Evolutionary conservation across 2,797 vertebrate species (phyloP), one percentile per base, ranked within the genome.

Genomic region (Acanthiza pusilla): DNA sequence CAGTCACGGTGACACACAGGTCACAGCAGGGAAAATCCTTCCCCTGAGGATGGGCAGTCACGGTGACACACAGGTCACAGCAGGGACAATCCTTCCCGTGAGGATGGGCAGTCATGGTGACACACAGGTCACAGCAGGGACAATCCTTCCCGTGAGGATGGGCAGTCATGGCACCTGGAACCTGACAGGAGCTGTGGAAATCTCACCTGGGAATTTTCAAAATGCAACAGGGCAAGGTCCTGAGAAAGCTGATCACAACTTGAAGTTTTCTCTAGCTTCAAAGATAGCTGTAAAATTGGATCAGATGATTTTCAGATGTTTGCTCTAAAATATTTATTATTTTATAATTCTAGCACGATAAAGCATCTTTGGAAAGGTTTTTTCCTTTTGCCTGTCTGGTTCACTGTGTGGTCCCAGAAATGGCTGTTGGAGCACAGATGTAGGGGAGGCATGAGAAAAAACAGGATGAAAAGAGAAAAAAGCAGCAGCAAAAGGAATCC

Each of bases 321-420:
- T 71, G 15, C 32, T 74, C 45, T 76, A 47, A 58, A 91, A 71
- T 40, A n/a, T 10, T 6, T 10, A 38, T 58, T 2, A 4, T 74
- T 86, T 61, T 61, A 3, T 50, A 60, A 40, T 78, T 91, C 19
- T 75, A 21, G 38, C 3, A 1, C 20, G 14, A 54, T n/a, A 72
- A 30, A 53, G 34, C 13, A 62, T 47, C 15, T 30, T 68, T n/a
- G 30, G 47, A 48, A 82, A 68, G 26, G 7, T 60, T 81, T 48
- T 65, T 79, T 74, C 32, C 34, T 81, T 87, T 30, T 70, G 5
- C 4, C 2, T 0, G 0, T 42, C 23, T 54, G 9, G 17, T 51
- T 85, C 7, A 32, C 26, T 4, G 1, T 32, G 15, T 40, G 16
- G 19, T 54, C 42, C 34, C 51, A 62, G 34, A 70, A 85, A 66